phyloP scores from a whole-genome alignment of 2,797 vertebrate genomes.

The Meda fulgida region DNA sequence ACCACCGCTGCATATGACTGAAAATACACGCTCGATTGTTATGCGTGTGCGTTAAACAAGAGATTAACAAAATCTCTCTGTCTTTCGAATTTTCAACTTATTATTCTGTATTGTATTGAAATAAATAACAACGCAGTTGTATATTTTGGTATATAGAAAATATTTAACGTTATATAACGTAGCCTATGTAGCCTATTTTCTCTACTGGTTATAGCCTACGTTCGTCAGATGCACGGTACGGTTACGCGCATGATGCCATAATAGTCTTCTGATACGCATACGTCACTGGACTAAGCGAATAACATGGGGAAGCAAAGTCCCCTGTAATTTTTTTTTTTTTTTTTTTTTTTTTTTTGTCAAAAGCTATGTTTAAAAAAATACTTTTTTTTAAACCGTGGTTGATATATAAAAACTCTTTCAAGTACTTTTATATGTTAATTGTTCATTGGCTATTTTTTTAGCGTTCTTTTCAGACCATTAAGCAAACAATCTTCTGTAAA shows the following conservation, averaged over 20 bases:
- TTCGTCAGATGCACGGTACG: not conserved
- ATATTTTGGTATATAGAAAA: not conserved
- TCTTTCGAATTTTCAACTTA: not conserved
- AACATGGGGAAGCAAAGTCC: not conserved
- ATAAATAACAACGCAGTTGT: too few relatives aligned
- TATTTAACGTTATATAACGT: slow-evolving; percentile 4
- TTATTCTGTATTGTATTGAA: not conserved
- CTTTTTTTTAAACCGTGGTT: too few relatives aligned
- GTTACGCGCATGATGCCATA: not conserved
- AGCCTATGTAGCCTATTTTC: not conserved
- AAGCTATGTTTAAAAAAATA: too few relatives aligned
- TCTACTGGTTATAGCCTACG: not conserved
- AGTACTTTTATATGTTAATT: not conserved
- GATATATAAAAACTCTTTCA: not conserved
- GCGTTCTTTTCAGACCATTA: not conserved
- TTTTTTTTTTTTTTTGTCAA: not conserved
- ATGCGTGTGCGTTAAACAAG: not conserved
- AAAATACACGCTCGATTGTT: not conserved
- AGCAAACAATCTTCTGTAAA: slow-evolving; percentile 17
- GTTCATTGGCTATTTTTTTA: not conserved
- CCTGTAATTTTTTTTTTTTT: not conserved
- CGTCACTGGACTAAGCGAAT: not conserved
- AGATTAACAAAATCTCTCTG: slow-evolving; percentile 20
- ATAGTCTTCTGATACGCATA: not conserved
- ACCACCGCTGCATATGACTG: not conserved